These are phyloP conservation scores for Leucania comma DNA, from an alignment of 2,888 invertebrate species.

Conservation along the genomic window DNA sequence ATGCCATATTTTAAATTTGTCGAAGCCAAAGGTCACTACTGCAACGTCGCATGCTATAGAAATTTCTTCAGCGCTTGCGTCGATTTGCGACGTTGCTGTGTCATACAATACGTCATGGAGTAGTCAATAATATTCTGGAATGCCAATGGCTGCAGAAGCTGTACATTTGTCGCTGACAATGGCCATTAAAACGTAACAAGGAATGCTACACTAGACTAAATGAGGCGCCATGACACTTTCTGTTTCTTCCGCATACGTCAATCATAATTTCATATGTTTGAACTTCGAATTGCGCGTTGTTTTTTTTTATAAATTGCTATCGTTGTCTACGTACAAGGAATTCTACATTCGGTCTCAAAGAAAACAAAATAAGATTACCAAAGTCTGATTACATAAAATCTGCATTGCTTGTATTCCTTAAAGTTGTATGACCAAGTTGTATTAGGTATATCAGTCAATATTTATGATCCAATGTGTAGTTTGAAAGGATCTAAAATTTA, in stretches of 20 bases:
- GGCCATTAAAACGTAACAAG: background rate
- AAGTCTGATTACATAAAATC: constrained; percentile 30
- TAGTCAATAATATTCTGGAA: constrained; percentile 25
- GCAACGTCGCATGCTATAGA: constrained; percentile 13
- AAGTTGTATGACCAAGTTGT: constrained; percentile 33
- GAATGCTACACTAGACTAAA: constrained; percentile 29
- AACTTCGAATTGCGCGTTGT: constrained; percentile 1
- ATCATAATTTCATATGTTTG: constrained; percentile 2
- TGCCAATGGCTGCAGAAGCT: constrained; percentile 24
- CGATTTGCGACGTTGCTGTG: background rate
- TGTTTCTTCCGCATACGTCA: constrained; percentile 32
- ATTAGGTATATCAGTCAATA: constrained; percentile 18
- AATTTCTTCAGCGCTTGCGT: constrained; percentile 30
- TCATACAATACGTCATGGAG: constrained; percentile 34
- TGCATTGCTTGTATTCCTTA: constrained; percentile 8
- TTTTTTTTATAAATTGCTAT: background rate
- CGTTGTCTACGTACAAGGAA: background rate
- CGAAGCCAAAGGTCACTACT: constrained; percentile 23
- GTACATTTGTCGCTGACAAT: constrained; percentile 9
- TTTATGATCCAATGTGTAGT: constrained; percentile 19
- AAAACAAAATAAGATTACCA: constrained; percentile 3
- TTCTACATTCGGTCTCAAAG: constrained; percentile 19
- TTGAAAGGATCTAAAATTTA: constrained; percentile 26
- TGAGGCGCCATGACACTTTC: constrained; percentile 28
- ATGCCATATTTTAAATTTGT: constrained; percentile 16